Evolutionary conservation across 2,113 vertebrate species (phyloP).

Genomic region (Zosterops hypoxanthus): DNA sequence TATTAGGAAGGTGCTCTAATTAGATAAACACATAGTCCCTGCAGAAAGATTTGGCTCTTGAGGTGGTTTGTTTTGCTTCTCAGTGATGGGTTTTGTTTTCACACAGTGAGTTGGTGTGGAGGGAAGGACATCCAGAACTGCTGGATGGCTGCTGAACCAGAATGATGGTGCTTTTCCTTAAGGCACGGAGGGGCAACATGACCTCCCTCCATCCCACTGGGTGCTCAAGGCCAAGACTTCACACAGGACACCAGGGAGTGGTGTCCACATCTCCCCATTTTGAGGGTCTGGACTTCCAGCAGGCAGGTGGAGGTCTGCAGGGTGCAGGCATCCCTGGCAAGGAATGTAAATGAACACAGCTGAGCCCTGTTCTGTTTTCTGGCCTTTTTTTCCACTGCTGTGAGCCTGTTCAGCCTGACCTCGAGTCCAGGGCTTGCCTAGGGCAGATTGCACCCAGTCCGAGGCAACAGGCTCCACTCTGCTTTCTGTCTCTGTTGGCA

Average conservation of each 20-base stretch:
- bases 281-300: neutral
- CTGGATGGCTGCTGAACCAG: neutral
- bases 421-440: rapidly evolving
- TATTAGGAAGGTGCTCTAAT: neutral
- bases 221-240: neutral
- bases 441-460: neutral
- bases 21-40: neutral
- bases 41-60: neutral
- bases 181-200: rapidly evolving
- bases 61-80: neutral
- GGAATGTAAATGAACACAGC: rapidly evolving
- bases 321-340: neutral
- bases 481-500: neutral
- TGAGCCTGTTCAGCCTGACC: neutral
- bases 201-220: neutral
- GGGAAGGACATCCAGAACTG: rapidly evolving
- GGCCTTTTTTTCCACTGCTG: neutral
- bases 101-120: rapidly evolving
- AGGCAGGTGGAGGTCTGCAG: neutral
- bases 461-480: rapidly evolving
- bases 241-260: rapidly evolving
- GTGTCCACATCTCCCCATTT: neutral
- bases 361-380: neutral
- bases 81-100: neutral
- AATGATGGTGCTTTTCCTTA: neutral